Evolutionary conservation across 2,113 vertebrate genomes (phyloP).

Genomic region (Leptosomus discolor): DNA sequence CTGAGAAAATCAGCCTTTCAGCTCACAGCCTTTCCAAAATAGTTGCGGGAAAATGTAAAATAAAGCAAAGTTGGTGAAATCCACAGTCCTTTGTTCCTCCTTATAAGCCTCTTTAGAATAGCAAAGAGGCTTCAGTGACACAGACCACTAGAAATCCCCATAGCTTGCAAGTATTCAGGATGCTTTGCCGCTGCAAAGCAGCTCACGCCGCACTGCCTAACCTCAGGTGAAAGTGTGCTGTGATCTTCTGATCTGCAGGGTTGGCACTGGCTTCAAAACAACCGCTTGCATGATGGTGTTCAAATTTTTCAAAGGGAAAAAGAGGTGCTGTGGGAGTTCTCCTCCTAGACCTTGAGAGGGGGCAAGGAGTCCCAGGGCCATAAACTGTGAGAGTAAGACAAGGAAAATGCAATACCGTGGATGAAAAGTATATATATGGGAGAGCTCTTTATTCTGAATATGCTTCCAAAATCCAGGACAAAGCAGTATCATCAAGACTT

Average conservation of each 20-base stretch:
- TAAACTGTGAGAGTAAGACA: neutral
- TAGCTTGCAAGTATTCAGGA: neutral
- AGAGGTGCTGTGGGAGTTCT: neutral
- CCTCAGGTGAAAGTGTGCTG: slow-evolving; percentile 23
- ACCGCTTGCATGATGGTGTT: neutral
- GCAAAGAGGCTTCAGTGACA: neutral
- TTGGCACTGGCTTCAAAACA: slow-evolving; percentile 29
- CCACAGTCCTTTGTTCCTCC: neutral
- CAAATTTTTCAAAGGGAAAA: slow-evolving; percentile 4
- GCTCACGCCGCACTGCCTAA: neutral
- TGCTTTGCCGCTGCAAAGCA: neutral
- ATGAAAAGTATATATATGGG: neutral
- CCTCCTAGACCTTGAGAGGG: slow-evolving; percentile 11
- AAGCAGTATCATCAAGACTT: neutral
- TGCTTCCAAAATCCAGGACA: neutral
- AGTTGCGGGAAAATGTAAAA: neutral
- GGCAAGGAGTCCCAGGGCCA: slow-evolving; percentile 4
- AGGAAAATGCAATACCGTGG: neutral
- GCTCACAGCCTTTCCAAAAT: neutral
- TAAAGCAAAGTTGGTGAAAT: neutral
- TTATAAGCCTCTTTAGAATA: neutral
- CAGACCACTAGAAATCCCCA: neutral
- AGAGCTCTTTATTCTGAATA: neutral
- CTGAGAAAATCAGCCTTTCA: neutral
- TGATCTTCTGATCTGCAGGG: slow-evolving; percentile 32